Evolutionary conservation across 1,140 invertebrate genomes (phyloP).

Genomic region (Xylocopa sonorina): DNA sequence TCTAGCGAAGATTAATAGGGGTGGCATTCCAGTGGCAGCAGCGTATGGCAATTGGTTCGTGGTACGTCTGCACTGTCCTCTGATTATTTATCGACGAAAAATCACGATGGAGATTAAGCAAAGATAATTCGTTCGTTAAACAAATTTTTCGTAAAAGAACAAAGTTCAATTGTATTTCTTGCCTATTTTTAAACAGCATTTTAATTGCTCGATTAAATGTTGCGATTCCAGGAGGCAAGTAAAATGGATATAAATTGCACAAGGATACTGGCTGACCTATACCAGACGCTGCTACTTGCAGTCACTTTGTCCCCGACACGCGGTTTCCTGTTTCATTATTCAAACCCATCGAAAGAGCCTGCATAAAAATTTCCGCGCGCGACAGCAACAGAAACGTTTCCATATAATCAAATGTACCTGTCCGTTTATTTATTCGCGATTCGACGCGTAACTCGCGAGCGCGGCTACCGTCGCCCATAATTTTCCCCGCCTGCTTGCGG

Average conservation of each 20-base stretch:
- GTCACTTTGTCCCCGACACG: neutral
- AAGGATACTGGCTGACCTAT: neutral
- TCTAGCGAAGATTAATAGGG: neutral
- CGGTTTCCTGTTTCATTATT: neutral
- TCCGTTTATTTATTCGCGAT: too few relatives aligned
- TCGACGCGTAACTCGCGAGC: too few relatives aligned
- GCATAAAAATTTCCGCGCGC: too few relatives aligned
- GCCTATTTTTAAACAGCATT: neutral
- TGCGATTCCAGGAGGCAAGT: neutral
- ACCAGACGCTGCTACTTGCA: neutral
- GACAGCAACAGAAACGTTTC: too few relatives aligned
- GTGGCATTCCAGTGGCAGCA: neutral
- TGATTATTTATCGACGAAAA: neutral
- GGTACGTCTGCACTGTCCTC: neutral
- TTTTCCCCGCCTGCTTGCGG: too few relatives aligned
- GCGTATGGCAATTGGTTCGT: neutral
- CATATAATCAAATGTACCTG: too few relatives aligned
- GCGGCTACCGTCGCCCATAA: too few relatives aligned
- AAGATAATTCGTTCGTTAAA: neutral
- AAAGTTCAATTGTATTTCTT: too few relatives aligned
- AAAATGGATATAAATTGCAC: neutral
- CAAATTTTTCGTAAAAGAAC: too few relatives aligned
- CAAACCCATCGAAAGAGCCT: too few relatives aligned
- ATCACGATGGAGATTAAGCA: neutral
- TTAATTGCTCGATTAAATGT: neutral